These are phyloP conservation scores for Rhombomys opimus DNA, from an alignment of 2,113 vertebrate genomes.

Conservation along the genomic window DNA sequence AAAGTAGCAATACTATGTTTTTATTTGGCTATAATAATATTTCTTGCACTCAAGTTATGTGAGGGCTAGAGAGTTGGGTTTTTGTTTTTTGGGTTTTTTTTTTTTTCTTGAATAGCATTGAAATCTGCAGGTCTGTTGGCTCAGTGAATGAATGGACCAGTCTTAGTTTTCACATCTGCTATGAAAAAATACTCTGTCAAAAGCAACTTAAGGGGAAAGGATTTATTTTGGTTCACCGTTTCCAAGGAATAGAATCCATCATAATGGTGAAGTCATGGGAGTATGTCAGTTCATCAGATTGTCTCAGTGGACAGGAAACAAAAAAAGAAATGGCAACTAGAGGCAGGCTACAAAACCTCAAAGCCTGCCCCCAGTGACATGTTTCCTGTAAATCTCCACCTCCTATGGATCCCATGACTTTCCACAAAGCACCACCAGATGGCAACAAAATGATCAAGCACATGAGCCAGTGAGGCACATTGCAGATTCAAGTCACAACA, in stretches of 20 bases:
- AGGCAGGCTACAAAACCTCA: background rate
- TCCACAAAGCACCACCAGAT: background rate
- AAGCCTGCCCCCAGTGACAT: too few species aligned
- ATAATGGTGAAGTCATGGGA: background rate
- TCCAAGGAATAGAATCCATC: background rate
- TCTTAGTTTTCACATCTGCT: background rate
- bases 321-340: too few species aligned
- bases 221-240: background rate
- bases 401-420: background rate
- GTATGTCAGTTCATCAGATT: background rate
- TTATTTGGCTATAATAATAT: background rate
- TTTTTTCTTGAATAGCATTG: background rate
- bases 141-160: background rate
- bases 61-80: background rate
- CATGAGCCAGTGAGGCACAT: background rate
- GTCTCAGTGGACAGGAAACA: background rate
- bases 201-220: too few species aligned
- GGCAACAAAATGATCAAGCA: background rate
- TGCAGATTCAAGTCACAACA: background rate
- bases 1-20: background rate
- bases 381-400: background rate
- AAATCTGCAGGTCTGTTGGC: background rate
- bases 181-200: background rate
- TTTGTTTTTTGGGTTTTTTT: background rate
- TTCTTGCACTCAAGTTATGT: background rate